These are phyloP conservation scores for Drosophila kikkawai DNA, from an alignment of 1,140 invertebrate genomes.

Conservation along the genomic window DNA sequence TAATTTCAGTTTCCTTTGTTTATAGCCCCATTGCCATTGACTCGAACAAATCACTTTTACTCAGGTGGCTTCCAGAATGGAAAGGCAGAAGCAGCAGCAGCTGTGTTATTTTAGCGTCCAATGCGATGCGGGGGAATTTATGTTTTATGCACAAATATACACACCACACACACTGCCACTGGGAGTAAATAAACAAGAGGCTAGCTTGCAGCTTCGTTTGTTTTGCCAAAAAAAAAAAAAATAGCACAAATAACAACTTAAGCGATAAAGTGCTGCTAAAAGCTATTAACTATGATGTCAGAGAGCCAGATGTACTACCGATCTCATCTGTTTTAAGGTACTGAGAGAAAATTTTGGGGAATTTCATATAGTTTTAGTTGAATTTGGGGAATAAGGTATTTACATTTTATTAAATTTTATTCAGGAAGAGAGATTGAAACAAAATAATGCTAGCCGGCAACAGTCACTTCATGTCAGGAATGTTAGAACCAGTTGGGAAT, in stretches of 20 bases:
- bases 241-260: constrained; percentile 42
- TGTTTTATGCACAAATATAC: constrained; percentile 62
- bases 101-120: constrained; percentile 70
- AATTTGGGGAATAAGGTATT: not conserved
- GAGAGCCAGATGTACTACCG: constrained; percentile 27
- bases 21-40: constrained; percentile 57
- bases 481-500: no score
- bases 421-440: no score
- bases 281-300: constrained; percentile 64
- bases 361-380: not conserved
- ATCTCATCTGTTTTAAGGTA: not conserved
- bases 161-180: not conserved
- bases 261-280: constrained; percentile 33
- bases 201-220: constrained; percentile 14
- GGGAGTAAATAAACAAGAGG: constrained; percentile 59
- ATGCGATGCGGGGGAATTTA: constrained; percentile 44
- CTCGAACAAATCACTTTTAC: constrained; percentile 61
- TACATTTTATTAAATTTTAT: not conserved
- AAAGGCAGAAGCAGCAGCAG: constrained; percentile 11
- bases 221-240: constrained; percentile 51
- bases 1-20: constrained; percentile 51
- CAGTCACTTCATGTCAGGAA: no score
- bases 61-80: constrained; percentile 2
- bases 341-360: not conserved
- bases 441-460: no score